Percentiles rank a stretch among this genome's conserved stretches.
Evolutionary conservation across 2,888 invertebrate genomes (phyloP).

Genomic region (Anorthoa munda): DNA sequence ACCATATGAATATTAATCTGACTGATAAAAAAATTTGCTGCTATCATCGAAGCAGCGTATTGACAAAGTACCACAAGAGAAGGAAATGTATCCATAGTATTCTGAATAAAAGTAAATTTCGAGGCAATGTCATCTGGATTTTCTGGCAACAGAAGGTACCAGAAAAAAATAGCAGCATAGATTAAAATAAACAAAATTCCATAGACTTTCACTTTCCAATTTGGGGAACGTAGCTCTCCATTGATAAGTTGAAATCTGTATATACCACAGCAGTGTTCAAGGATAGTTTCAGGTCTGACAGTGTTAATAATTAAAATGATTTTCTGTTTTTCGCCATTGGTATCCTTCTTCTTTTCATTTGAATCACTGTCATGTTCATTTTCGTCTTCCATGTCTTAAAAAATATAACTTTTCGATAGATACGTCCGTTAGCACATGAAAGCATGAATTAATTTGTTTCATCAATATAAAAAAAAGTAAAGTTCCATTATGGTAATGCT

Average conservation of each 20-base stretch:
- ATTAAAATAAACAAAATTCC: constrained; percentile 14
- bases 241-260: constrained; percentile 15
- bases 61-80: constrained; percentile 68
- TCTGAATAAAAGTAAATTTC: background rate
- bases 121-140: background rate
- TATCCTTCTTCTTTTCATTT: background rate
- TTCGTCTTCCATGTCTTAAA: constrained; percentile 21
- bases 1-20: constrained; percentile 68
- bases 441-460: background rate
- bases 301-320: constrained; percentile 20
- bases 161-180: constrained; percentile 12
- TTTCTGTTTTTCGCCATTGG: constrained; percentile 1
- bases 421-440: constrained; percentile 3
- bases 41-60: constrained; percentile 64
- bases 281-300: constrained; percentile 13
- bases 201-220: constrained; percentile 31
- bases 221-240: constrained; percentile 15
- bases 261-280: constrained; percentile 33
- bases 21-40: constrained; percentile 60
- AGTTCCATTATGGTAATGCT: constrained; percentile 25
- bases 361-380: constrained; percentile 14
- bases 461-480: constrained; percentile 2
- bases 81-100: background rate
- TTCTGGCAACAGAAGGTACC: constrained; percentile 43
- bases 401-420: background rate